Base-by-base conservation (phyloP, 2,888 invertebrate genomes). In the Endotricha flammealis region DNA sequence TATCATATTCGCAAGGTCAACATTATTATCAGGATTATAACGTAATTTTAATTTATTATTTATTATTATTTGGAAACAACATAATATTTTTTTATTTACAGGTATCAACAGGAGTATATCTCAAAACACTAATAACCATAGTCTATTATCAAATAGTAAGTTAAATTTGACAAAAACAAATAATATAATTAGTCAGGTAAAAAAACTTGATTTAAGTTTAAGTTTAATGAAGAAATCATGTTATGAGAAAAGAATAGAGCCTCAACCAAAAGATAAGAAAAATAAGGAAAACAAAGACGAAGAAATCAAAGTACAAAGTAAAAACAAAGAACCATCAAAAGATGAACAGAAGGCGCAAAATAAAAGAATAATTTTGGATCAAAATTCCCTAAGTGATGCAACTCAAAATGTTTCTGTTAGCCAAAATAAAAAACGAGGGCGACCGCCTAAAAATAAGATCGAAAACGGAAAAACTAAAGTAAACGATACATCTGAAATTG, bases 311-410 rank as follows among this genome's bases (percentile, higher is more conserved):
- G 29, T 10, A 9, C 13, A 8, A 2, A 8, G 1, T 5, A 32
- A 32, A 32, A 5, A 12, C 1, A n/a, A n/a, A 9, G 13, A 32
- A 13, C n/a, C 9, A 23, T 7, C 13, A 8, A 22, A n/a, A n/a
- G n/a, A n/a, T n/a, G n/a, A n/a, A n/a, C n/a, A 22, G 13, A 13
- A 23, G 14, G 14, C 9, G 1, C 11, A 8, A n/a, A 11, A 16
- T 17, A 25, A 33, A 27, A 33, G 12, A 1, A 25, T 24, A 12
- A 25, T 33, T 27, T 16, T 33, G 25, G 32, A 33, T 17, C 17
- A 33, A 8, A 17, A 33, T 11, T 25, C 25, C 12, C 11, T 33
- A 17, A 33, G 27, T 33, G 12, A 33, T 16, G 11, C 13, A 16
- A 24, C 32, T 14, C 24, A 32, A 3, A 14, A 32, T 16, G 23